Percentiles rank a stretch among this genome's conserved stretches.
phyloP scores from a whole-genome alignment of 2,888 invertebrate genomes.

The Oscheius onirici region DNA sequence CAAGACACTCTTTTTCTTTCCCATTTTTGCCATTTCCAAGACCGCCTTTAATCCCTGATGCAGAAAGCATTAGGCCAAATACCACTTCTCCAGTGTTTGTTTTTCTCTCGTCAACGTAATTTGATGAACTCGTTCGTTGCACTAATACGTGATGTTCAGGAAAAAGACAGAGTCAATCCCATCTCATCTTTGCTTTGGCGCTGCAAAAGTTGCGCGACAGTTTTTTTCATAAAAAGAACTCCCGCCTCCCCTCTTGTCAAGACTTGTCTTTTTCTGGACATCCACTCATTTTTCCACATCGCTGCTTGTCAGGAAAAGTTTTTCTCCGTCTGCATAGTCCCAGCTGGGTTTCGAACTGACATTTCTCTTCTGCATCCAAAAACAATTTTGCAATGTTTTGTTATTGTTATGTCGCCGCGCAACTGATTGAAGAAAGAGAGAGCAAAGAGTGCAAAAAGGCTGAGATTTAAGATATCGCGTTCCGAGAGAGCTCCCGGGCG shows the following conservation, averaged over 20 bases:
- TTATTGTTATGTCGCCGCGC: not conserved
- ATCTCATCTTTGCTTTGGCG: no score
- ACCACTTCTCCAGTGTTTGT: no score
- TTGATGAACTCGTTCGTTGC: not conserved
- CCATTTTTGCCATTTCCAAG: not conserved
- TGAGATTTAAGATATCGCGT: slow-evolving; percentile 29
- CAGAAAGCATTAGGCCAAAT: not conserved
- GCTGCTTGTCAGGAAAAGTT: not conserved
- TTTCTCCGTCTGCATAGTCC: no score
- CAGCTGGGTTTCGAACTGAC: no score
- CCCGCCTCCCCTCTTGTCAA: not conserved
- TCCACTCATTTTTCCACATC: not conserved
- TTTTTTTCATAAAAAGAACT: not conserved
- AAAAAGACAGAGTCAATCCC: no score
- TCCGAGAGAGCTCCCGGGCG: slow-evolving; percentile 18
- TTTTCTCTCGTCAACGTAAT: no score
- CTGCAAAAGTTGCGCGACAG: no score
- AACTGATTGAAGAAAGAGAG: not conserved
- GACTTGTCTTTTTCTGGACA: not conserved
- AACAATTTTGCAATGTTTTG: not conserved
- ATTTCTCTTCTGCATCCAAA: not conserved
- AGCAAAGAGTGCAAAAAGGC: not conserved
- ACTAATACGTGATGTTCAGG: not conserved
- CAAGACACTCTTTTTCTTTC: not conserved
- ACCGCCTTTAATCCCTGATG: not conserved